A percentile compares a stretch with the other conserved stretches of the same genome.
Evolutionary conservation across 2,797 vertebrate species (phyloP).

Genomic region (Discoglossus pictus): DNA sequence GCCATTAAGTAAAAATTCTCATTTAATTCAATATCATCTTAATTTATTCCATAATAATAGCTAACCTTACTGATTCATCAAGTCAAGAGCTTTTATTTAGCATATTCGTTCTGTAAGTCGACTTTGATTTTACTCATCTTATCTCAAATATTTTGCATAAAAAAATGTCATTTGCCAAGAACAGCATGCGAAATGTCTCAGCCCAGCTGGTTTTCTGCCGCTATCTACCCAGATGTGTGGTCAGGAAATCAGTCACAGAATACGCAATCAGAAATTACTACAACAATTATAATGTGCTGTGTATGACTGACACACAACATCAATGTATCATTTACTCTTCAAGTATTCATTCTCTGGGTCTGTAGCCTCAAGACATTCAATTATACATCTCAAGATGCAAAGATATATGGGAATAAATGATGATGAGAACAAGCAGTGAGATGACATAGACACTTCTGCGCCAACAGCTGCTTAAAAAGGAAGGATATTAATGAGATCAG

Average conservation of each 20-base stretch:
- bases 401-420: no score
- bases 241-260: conserved; percentile 2
- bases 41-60: no score
- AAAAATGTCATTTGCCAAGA: neutral
- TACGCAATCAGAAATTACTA: conserved; percentile 8
- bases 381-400: neutral
- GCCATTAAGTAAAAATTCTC: no score
- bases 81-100: conserved; percentile 18
- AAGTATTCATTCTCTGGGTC: neutral
- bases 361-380: neutral
- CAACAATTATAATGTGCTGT: neutral
- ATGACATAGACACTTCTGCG: no score
- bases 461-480: no score
- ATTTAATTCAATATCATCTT: no score
- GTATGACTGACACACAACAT: conserved; percentile 1
- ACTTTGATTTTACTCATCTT: conserved; percentile 13
- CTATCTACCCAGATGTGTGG: conserved; percentile 24
- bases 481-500: no score
- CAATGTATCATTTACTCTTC: conserved; percentile 1
- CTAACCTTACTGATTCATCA: no score
- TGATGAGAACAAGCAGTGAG: no score
- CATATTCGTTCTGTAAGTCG: neutral
- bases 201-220: neutral
- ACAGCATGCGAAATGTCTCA: neutral
- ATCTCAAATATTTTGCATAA: neutral